A percentile compares a stretch with the other conserved stretches of the same genome.
phyloP scores from a whole-genome alignment of 2,888 invertebrate species.

The Andrena marginata region DNA sequence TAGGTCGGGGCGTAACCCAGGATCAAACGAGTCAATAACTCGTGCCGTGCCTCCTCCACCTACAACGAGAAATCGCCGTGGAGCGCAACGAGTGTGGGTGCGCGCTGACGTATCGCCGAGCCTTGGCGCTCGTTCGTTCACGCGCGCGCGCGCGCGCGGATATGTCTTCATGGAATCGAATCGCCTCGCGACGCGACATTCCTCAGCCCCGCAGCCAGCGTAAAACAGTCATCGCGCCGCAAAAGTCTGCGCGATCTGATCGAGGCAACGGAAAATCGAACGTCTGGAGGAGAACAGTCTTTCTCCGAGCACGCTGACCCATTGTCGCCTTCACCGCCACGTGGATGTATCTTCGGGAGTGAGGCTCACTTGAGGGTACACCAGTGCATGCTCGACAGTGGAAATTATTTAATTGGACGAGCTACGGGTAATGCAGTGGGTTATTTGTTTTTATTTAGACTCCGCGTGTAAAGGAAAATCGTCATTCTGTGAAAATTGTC shows the following conservation, averaged over 20 bases:
- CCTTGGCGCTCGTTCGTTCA: slow-evolving; percentile 19
- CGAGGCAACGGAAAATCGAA: slow-evolving; percentile 35
- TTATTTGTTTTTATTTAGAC: too few relatives aligned
- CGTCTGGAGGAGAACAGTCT: not conserved
- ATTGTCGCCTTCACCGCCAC: slow-evolving; percentile 3
- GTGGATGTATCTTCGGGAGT: not conserved
- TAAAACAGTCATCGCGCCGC: slow-evolving; percentile 56
- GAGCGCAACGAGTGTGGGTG: slow-evolving; percentile 78
- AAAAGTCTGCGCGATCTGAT: slow-evolving; percentile 48
- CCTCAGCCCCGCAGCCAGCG: slow-evolving; percentile 57
- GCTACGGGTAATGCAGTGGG: too few relatives aligned
- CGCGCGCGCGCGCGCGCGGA: slow-evolving; percentile 50
- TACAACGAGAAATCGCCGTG: slow-evolving; percentile 79
- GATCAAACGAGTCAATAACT: slow-evolving; percentile 83
- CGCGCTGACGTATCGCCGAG: slow-evolving; percentile 70
- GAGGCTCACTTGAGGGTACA: too few relatives aligned
- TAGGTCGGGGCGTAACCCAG: slow-evolving; percentile 83
- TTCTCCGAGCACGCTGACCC: slow-evolving; percentile 19
- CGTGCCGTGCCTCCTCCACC: slow-evolving; percentile 76
- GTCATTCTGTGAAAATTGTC: too few relatives aligned
- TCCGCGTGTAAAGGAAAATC: too few relatives aligned
- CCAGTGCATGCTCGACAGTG: too few relatives aligned
- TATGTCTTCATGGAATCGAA: slow-evolving; percentile 77
- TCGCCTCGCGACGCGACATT: slow-evolving; percentile 64
- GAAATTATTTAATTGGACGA: too few relatives aligned